Evolutionary conservation across 2,113 vertebrate genomes (phyloP), one percentile per base, ranked within the genome.

Genomic region (Mola mola): DNA sequence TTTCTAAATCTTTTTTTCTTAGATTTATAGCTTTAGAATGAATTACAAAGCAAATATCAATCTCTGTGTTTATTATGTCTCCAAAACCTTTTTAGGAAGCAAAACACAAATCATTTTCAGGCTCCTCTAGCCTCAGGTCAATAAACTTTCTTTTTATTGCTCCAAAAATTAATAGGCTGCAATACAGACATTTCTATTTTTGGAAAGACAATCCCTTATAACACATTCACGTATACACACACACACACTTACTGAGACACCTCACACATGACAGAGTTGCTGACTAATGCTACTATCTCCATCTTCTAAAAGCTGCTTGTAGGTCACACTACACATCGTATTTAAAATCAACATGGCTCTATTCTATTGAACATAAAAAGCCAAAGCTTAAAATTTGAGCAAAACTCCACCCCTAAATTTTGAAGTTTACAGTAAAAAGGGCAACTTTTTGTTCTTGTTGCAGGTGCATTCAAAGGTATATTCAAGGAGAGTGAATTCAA

Each of bases 211-310:
- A n/a, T n/a, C n/a, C n/a, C n/a, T n/a, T n/a, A n/a, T n/a, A n/a
- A n/a, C n/a, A n/a, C n/a, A 26, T 36, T 58, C 19, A 41, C 24
- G 28, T 38, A 52, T 20, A 16, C 38, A 63, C 25, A 29, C 34
- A 28, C 31, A 42, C 17, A 25, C 8, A 41, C 22, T 22, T 17
- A 31, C 49, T 53, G 26, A 66, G 17, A 66, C 22, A 62, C 48
- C 31, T 8, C 25, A 17, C 17, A 47, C 24, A 56, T 65, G 33
- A 75, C 47, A 47, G 28, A 22, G 25, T 28, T 76, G 78, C 72
- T 87, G 78, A 84, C 50, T 64, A 69, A 72, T 34, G 47, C 40
- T 44, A 28, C 58, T 15, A 17, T 60, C 48, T 37, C 65, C 67
- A 51, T 66, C 62, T 49, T 63, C 28, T 66, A 67, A 80, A 48